Conservation (phyloP, 2,113 vertebrate genomes). For the Hypanus sabinus region DNA sequence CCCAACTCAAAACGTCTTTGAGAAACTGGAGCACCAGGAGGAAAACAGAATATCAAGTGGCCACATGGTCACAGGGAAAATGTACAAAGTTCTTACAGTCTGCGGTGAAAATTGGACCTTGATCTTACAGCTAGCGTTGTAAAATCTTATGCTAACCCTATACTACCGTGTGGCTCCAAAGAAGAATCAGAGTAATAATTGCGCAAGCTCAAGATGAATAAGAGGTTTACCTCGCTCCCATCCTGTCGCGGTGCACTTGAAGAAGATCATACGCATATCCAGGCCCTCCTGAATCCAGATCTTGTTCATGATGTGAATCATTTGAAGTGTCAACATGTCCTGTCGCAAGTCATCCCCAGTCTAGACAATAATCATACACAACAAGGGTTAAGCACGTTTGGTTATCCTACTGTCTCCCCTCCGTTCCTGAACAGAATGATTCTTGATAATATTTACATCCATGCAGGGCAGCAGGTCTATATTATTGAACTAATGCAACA, state of each 20-base stretch:
- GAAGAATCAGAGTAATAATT: no score
- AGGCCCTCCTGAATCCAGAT: constrained; percentile 96
- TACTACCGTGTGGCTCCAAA: no score
- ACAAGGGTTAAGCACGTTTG: not conserved
- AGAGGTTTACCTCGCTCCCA: constrained; percentile 67
- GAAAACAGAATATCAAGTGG: no score
- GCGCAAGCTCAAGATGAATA: no score
- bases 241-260: constrained; percentile 88
- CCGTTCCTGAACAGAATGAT: not conserved
- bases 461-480: not conserved
- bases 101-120: no score
- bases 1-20: no score
- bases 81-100: no score
- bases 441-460: not conserved
- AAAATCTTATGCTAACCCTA: no score
- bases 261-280: constrained; percentile 98
- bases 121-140: no score
- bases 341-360: constrained; percentile 90
- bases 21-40: no score
- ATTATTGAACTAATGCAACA: not conserved
- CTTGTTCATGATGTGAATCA: constrained; percentile 97
- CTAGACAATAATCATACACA: constrained; percentile 48
- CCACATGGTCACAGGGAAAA: no score
- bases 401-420: not conserved
- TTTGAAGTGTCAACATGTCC: constrained; percentile 95